Base-by-base conservation (phyloP, 2,888 invertebrate genomes). In the Pyrrhosoma nymphula region DNA sequence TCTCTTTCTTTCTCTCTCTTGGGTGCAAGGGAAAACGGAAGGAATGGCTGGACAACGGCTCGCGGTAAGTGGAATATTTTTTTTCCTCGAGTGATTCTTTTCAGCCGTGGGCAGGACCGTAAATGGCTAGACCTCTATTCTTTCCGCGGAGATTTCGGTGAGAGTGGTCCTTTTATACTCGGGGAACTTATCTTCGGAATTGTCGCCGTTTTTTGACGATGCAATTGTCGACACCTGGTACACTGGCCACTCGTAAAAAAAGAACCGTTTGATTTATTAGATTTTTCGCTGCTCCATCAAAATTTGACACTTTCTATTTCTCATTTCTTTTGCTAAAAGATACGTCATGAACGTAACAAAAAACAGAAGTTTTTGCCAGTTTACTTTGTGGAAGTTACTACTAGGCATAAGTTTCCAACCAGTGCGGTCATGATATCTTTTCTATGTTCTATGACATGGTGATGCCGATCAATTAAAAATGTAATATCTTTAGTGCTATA, bases 21-120 rank as follows among this genome's bases (percentile, higher is more conserved):
- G 30, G 16, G 82, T 35, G 82, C 82, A 35, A 35, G 82, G 47
- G 26, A 82, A 82, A 82, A 82, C 82, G 82, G 35, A 30, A 60
- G 35, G 91, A 30, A 91, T 91, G 91, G 91, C 91, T 91, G 91
- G 91, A 14, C 91, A 39, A 91, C 26, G 91, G 39, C 10, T 91
- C 12, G 63, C 63, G 91, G 91, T 91, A 39, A 91, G 91, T 39
- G 35, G 47, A 63, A 35, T 26, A 8, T 14, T 35, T 4, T 10
- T 82, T 35, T 82, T 82, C 35, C 35, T 82, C 16, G 60, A 60
- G 60, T 18, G 82, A 30, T 82, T 35, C 35, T 82, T 82, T 35
- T 35, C n/a, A 35, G 26, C 3, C 8, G 69, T 23, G 69, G n/a
- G 69, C n/a, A 12, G 35, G 16, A 35, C 82, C 82, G 35, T 30